A percentile compares a stretch with the other conserved stretches of the same genome.
Conservation (phyloP, 2,888 invertebrate genomes). For the Dastarcus helophoroides region DNA sequence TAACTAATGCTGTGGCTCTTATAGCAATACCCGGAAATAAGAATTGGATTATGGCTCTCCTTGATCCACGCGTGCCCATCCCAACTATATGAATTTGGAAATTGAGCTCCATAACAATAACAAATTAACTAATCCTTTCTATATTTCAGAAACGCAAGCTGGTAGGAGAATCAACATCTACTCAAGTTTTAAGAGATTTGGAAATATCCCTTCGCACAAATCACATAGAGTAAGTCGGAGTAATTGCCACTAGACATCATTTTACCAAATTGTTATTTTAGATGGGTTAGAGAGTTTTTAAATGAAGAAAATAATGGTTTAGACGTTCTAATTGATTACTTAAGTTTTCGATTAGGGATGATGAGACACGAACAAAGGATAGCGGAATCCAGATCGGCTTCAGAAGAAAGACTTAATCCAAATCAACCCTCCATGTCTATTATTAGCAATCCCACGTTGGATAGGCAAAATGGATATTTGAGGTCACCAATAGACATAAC, state of each 20-base stretch:
- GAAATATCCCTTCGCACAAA: constrained; percentile 98
- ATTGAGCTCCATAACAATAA: no score
- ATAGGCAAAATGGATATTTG: constrained; percentile 22
- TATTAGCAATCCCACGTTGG: constrained; percentile 22
- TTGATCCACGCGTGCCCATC: no score
- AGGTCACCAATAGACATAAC: constrained; percentile 48
- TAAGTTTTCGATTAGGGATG: constrained; percentile 88
- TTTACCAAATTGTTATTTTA: constrained; percentile 37
- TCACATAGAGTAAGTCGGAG: constrained; percentile 84
- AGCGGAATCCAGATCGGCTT: constrained; percentile 61
- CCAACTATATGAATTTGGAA: no score
- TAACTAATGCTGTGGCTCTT: no score
- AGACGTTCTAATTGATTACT: constrained; percentile 94
- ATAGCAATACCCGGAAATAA: no score
- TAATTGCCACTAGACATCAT: no score
- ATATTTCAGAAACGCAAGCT: constrained; percentile 88
- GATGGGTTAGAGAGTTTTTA: constrained; percentile 98
- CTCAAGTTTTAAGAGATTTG: constrained; percentile 93
- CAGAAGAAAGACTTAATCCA: constrained; percentile 61
- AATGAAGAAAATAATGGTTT: constrained; percentile 93
- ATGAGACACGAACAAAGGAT: constrained; percentile 84
- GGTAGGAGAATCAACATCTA: constrained; percentile 94
- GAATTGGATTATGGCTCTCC: no score
- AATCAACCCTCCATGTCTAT: constrained; percentile 30
- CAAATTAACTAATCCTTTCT: constrained; percentile 11